Percentiles rank a stretch among this genome's conserved stretches.
phyloP scores from a whole-genome alignment of 1,140 invertebrate species.

The Pygmarrhopalites habei region DNA sequence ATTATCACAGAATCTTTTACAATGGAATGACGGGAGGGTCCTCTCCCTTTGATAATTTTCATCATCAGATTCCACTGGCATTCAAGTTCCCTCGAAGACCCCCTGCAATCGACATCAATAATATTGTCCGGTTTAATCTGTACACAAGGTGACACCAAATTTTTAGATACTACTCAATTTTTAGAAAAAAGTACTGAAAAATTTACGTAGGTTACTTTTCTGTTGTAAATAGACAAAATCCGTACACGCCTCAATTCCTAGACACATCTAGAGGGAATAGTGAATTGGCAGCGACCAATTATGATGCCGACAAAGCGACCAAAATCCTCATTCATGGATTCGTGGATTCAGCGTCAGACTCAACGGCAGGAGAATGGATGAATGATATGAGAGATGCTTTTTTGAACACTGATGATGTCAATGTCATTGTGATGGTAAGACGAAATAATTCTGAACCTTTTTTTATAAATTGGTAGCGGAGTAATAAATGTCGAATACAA shows the following conservation, averaged over 20 bases:
- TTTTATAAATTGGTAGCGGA: background rate
- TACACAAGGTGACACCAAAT: conserved; percentile 1
- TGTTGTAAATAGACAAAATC: background rate
- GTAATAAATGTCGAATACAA: background rate
- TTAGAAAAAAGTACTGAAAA: background rate
- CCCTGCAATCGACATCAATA: no score
- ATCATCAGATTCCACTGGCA: no score
- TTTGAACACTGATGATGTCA: conserved; percentile 9
- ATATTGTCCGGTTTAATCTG: conserved; percentile 1
- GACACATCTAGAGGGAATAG: background rate
- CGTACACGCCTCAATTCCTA: background rate
- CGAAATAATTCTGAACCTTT: background rate
- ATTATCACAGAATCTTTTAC: no score
- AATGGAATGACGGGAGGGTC: no score
- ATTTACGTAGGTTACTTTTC: background rate
- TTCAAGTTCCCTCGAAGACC: no score
- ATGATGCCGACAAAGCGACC: background rate
- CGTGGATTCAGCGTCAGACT: conserved; percentile 12
- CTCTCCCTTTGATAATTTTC: no score
- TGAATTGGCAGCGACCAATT: conserved; percentile 1
- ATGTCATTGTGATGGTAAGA: conserved; percentile 21
- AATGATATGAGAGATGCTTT: conserved; percentile 14
- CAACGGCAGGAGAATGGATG: conserved; percentile 23
- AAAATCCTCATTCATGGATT: conserved; percentile 31
- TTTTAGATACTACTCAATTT: background rate